Evolutionary conservation across 2,888 invertebrate genomes (phyloP), one percentile per base, ranked within the genome.

Genomic region (Drosophila rellima): DNA sequence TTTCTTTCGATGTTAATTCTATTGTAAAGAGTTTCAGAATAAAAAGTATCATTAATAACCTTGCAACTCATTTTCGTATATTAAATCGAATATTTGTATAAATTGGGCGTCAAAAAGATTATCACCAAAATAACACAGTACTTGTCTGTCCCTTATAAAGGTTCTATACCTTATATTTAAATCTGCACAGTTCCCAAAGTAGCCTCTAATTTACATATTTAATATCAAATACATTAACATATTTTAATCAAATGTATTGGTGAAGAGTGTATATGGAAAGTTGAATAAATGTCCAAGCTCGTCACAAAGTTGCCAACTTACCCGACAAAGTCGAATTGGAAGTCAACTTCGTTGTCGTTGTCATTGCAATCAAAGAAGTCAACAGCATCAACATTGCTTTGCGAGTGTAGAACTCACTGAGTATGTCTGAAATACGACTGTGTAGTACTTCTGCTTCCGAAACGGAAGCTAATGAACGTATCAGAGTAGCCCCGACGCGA

Each of bases 391-490:
- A 33, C 48, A 37, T 35, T 47, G 37, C 20, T 44, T 33, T 40
- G 15, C 37, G 23, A 35, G 18, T 31, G 48, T 48, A 33, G 60
- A 45, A 45, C 42, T 74, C 80, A 82, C 42, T 82, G 85, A 83
- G 81, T 87, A 77, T 77, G 87, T 80, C 87, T 86, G 84, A 83
- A 87, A 69, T 74, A 87, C 84, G 84, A 87, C 81, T 82, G 88
- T 81, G 82, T 84, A 82, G 82, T 77, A 88, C 88, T 88, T 88
- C 90, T 90, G 88, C 48, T 80, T 71, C 79, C 83, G 71, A 68
- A 80, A 73, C 89, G 87, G 89, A 88, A 90, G 80, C 78, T 77
- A 80, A 78, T 90, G 83, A 83, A 85, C 78, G 83, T 81, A 77
- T 76, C 64, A 64, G 62, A 67, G 64, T 44, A 52, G 56, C 62